Evolutionary conservation across 2,797 vertebrate species (phyloP).

Genomic region (Poecilia gillii): DNA sequence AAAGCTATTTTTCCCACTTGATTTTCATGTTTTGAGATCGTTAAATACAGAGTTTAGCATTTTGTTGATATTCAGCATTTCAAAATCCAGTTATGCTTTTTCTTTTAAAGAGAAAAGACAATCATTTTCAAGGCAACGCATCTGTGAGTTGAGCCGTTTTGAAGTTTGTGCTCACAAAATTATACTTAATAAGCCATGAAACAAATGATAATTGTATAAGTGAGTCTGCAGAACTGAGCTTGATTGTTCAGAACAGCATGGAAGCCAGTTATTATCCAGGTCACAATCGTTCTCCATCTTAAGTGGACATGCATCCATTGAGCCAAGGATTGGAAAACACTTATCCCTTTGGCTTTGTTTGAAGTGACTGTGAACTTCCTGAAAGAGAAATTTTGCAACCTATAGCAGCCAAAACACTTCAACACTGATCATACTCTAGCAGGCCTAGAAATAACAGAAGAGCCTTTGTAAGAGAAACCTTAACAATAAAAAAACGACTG

Average conservation of each 20-base stretch:
- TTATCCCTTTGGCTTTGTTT: neutral
- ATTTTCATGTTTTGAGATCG: neutral
- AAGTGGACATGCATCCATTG: neutral
- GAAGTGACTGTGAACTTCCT: neutral
- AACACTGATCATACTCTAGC: neutral
- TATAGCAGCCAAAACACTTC: neutral
- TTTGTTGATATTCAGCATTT: neutral
- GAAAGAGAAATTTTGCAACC: neutral
- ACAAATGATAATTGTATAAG: neutral
- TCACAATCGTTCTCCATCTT: neutral
- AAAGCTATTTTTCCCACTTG: neutral
- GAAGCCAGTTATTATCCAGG: neutral
- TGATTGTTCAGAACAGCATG: neutral
- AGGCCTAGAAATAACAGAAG: neutral
- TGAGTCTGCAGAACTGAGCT: neutral
- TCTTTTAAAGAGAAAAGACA: neutral
- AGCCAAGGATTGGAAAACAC: slow-evolving; percentile 1
- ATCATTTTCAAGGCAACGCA: neutral
- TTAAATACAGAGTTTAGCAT: neutral
- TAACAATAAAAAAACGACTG: neutral
- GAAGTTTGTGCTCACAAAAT: neutral
- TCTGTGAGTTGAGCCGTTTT: neutral
- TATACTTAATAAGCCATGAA: neutral
- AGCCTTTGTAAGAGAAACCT: neutral
- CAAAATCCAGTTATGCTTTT: neutral